A percentile compares a stretch with the other conserved stretches of the same genome.
Conservation (phyloP, 2,797 vertebrate species). For the Margarornis squamiger region DNA sequence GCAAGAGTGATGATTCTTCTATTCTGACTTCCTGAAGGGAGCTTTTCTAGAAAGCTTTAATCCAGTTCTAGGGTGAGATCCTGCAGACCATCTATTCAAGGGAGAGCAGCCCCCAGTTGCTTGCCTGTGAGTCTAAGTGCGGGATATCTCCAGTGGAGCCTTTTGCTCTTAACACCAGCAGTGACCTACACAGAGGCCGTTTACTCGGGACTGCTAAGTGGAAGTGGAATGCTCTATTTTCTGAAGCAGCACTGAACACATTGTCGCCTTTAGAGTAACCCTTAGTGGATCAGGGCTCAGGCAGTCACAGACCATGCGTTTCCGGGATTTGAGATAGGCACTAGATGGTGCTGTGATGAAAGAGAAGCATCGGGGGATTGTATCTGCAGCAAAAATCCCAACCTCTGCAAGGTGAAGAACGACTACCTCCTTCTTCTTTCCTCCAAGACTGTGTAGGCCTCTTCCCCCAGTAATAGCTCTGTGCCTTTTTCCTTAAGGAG, state of each 20-base stretch:
- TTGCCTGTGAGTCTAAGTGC: accelerated
- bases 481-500: not conserved
- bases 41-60: not conserved
- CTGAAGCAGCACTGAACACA: not conserved
- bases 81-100: not conserved
- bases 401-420: not conserved
- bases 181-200: accelerated
- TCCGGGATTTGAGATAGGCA: not conserved
- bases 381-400: not conserved
- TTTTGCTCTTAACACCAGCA: not conserved
- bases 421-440: not conserved
- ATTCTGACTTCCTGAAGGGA: not conserved
- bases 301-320: not conserved
- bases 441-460: accelerated
- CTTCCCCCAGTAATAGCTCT: not conserved
- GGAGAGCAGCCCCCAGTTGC: not conserved
- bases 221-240: not conserved
- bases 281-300: not conserved
- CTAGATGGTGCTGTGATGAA: not conserved
- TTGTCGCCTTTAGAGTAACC: not conserved
- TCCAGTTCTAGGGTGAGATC: not conserved
- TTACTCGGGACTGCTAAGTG: accelerated
- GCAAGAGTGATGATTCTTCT: not conserved
- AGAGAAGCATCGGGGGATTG: not conserved
- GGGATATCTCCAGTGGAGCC: accelerated